Conservation (phyloP, 2,113 vertebrate genomes). For the Menura novaehollandiae region DNA sequence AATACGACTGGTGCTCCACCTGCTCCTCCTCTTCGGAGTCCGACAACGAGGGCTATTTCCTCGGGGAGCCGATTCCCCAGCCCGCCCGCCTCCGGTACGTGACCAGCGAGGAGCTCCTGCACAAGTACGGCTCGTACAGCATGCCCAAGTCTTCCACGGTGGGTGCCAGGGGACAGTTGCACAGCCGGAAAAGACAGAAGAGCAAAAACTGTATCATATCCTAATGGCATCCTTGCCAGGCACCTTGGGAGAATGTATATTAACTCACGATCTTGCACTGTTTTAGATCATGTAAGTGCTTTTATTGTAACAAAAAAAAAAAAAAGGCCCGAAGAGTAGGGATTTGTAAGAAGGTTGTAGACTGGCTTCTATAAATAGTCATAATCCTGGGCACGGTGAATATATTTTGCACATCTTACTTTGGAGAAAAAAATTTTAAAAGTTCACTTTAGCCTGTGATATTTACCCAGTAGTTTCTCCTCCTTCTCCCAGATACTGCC, state of each 20-base stretch:
- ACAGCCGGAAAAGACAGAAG: slow-evolving; percentile 92
- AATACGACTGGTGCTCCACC: slow-evolving; percentile 96
- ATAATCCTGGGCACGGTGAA: slow-evolving; percentile 69
- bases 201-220: slow-evolving; percentile 99
- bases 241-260: slow-evolving; percentile 76
- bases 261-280: slow-evolving; percentile 83
- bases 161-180: slow-evolving; percentile 85
- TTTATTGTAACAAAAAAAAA: slow-evolving; percentile 50
- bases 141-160: slow-evolving; percentile 82
- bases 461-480: slow-evolving; percentile 59
- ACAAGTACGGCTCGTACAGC: slow-evolving; percentile 86
- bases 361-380: slow-evolving; percentile 61
- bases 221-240: slow-evolving; percentile 68
- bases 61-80: slow-evolving; percentile 93
- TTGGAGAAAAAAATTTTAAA: slow-evolving; percentile 16
- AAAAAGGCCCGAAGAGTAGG: background rate
- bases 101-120: slow-evolving; percentile 91
- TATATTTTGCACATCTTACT: slow-evolving; percentile 81
- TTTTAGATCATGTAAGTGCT: slow-evolving; percentile 64
- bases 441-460: slow-evolving; percentile 57
- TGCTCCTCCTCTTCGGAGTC: slow-evolving; percentile 98
- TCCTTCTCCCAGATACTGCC: slow-evolving; percentile 47
- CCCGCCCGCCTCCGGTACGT: slow-evolving; percentile 90
- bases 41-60: slow-evolving; percentile 96
- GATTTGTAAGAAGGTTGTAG: slow-evolving; percentile 40